phyloP scores from a whole-genome alignment of 2,888 invertebrate genomes.

The Pammene fasciana region DNA sequence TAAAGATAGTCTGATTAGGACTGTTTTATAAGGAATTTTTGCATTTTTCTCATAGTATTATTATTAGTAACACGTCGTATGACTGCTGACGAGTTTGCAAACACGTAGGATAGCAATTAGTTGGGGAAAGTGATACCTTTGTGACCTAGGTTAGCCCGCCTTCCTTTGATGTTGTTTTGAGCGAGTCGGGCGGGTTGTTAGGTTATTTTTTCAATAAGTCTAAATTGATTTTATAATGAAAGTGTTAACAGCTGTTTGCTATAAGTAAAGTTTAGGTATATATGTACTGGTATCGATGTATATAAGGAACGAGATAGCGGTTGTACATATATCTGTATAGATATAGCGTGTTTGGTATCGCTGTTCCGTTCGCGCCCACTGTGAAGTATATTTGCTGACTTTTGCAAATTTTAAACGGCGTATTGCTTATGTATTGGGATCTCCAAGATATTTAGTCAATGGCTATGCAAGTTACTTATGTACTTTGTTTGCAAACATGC shows the following conservation, averaged over 20 bases:
- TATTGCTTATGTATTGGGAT: constrained; percentile 54
- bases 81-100: constrained; percentile 61
- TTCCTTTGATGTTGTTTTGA: constrained; percentile 63
- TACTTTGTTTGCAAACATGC: constrained; percentile 63
- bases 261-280: constrained; percentile 44
- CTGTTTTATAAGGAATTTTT: constrained; percentile 56
- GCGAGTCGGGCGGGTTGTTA: constrained; percentile 59
- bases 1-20: constrained; percentile 48
- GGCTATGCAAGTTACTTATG: constrained; percentile 55
- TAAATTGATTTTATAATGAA: constrained; percentile 48
- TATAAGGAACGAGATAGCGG: constrained; percentile 49
- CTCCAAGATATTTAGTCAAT: constrained; percentile 52
- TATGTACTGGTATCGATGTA: constrained; percentile 49
- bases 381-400: constrained; percentile 52
- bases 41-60: constrained; percentile 52
- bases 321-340: constrained; percentile 49
- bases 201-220: constrained; percentile 66
- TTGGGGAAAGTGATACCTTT: constrained; percentile 69
- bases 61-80: constrained; percentile 55
- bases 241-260: constrained; percentile 51
- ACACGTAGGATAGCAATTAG: constrained; percentile 59
- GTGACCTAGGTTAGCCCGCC: constrained; percentile 79
- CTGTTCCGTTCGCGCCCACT: constrained; percentile 55
- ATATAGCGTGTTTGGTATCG: constrained; percentile 55
- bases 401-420: constrained; percentile 51